Evolutionary conservation across 2,797 vertebrate genomes (phyloP), one percentile per base, ranked within the genome.

Genomic region (Ceryle rudis): DNA sequence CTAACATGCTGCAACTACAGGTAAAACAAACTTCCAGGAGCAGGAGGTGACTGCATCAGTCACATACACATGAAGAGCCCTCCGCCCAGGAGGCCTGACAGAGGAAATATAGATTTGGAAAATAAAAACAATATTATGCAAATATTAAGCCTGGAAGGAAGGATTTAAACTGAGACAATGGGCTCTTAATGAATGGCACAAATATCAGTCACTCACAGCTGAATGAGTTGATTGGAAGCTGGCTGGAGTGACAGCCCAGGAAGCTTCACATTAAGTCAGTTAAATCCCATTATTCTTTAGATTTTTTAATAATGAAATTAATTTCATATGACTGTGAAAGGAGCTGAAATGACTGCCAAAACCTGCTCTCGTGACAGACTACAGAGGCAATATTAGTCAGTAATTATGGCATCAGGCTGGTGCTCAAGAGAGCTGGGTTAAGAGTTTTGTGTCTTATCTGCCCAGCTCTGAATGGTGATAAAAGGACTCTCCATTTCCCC

Each of bases 231-330:
- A 88, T 94, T n/a, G 49, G 87, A 83, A 94, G 79, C 85, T 70
- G 73, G 31, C 16, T 91, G 73, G 62, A 88, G 55, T 95, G 93
- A 93, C 94, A 96, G 77, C 85, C 89, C 89, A 70, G 93, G 91
- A 93, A 86, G 77, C 89, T 93, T 94, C 91, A 54, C 42, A 95
- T 96, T 96, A 90, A 96, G 55, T 88, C 80, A 95, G 84, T 95
- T 86, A 96, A 94, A 88, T 94, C 77, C 67, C 60, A 90, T 96
- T 95, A 95, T 94, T 89, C 73, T 86, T 95, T 19, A 55, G 44
- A 29, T 72, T 75, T 69, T 73, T 18, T 22, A 88, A 95, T 90
- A 94, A 96, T 95, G 88, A 91, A 96, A 95, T 95, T 86, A 94
- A 91, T 96, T 93, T 75, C 62, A 71, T 66, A 67, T 67, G 83